Conservation (phyloP, 2,113 vertebrate species). For the Siniperca chuatsi region DNA sequence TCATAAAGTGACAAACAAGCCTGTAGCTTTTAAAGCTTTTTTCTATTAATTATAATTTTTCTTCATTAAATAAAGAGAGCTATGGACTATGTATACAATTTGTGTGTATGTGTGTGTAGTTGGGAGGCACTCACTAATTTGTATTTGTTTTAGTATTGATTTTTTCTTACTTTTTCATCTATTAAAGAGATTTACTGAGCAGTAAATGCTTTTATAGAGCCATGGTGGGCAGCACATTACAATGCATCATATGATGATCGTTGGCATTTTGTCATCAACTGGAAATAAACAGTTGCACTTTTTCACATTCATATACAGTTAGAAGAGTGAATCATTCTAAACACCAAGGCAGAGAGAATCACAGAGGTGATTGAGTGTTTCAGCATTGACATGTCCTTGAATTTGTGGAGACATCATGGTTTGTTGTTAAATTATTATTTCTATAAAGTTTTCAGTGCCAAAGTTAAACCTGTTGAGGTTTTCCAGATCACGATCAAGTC, state of each 20-base stretch:
- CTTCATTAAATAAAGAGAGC: slow-evolving; percentile 41
- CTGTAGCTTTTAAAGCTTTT: slow-evolving; percentile 53
- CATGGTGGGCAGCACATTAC: slow-evolving; percentile 39
- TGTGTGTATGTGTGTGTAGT: slow-evolving; percentile 2
- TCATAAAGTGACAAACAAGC: slow-evolving; percentile 35
- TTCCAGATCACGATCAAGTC: slow-evolving; percentile 3
- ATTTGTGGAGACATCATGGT: not conserved
- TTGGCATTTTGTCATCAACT: slow-evolving; percentile 56
- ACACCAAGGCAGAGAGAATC: slow-evolving; percentile 25
- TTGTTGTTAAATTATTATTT: slow-evolving; percentile 1
- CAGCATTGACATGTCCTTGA: slow-evolving; percentile 12
- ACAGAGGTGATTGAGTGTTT: slow-evolving; percentile 14
- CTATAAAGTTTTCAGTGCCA: not conserved
- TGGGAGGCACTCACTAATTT: slow-evolving; percentile 54
- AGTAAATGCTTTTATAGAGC: slow-evolving; percentile 67
- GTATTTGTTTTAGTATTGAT: slow-evolving; percentile 72
- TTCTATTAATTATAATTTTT: slow-evolving; percentile 49
- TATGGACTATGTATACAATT: slow-evolving; percentile 15
- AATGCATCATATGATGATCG: slow-evolving; percentile 49
- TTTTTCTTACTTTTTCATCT: slow-evolving; percentile 65
- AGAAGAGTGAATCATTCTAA: slow-evolving; percentile 29
- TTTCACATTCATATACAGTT: slow-evolving; percentile 31
- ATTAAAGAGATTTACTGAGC: slow-evolving; percentile 73
- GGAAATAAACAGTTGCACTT: slow-evolving; percentile 51
- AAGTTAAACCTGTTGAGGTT: not conserved